Evolutionary conservation across 2,113 vertebrate genomes (phyloP), one percentile per base, ranked within the genome.

Genomic region (Oreochromis tanganicae): DNA sequence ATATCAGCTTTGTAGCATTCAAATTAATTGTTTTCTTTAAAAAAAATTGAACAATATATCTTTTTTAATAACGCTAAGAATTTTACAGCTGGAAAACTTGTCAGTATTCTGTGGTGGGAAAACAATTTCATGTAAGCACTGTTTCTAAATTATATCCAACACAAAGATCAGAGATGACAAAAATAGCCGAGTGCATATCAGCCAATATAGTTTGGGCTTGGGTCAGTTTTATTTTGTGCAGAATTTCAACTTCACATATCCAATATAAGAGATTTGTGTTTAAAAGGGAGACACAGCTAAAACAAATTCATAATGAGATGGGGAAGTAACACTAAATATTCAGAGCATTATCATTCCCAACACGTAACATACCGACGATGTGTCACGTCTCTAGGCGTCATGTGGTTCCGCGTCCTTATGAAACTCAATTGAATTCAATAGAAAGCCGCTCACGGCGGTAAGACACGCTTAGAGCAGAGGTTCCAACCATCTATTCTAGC

Each of bases 31-130:
- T 38, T 21, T 14, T 14, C n/a, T 41, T 17, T 10, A 32, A 59
- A 24, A n/a, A 41, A 59, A 32, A 0, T 4, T 4, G 9, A 43
- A 16, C 19, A 68, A 41, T 73, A 0, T 21, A 46, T 73, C 5
- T 24, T 27, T 73, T 73, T 27, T 0, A 16, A 46, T 73, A 24
- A 73, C 16, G 36, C 36, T 68, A 43, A 71, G 66, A 71, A 46
- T 46, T 73, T 46, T 24, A 27, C 36, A 73, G 66, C 13, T 46
- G 66, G 13, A 73, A 46, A 73, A 46, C 12, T 2, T 24, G 63
- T 68, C 12, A 38, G 21, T 71, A 14, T 5, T 41, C 36, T 71
- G 36, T 9, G 36, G 0, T 0, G 63, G 36, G 36, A 14, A 71
- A 71, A 71, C 19, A 38, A 14, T 43, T 36, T 63, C 2, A 1